Evolutionary conservation across 2,888 invertebrate species (phyloP), one percentile per base, ranked within the genome.

Genomic region (Spodoptera littoralis): DNA sequence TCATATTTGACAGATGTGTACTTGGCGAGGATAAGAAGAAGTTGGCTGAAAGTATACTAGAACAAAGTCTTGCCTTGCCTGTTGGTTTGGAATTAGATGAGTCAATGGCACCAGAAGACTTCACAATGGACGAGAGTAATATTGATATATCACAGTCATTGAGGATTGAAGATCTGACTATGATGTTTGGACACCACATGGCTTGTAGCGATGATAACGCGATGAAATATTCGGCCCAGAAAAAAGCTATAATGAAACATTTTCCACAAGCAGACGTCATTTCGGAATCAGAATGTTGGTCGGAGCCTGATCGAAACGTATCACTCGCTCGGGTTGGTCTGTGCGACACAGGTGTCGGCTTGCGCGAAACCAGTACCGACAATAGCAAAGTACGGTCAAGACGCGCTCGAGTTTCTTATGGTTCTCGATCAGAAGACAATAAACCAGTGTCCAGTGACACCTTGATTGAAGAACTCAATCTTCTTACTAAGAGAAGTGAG

Each of bases 281-380:
- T 63, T 94, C 94, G 0, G 98, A 98, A 84, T 97, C 98, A 0
- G 98, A 98, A 85, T 96, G 97, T 42, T 98, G 98, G 96, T 98
- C 98, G 0, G 98, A 98, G 84, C 98, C 98, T 0, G 98, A 98
- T 84, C 95, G 97, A 50, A 96, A 96, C 65, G 97, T 98, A 2
- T 98, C 98, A 0, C 90, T 96, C 66, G 97, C 97, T 0, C 95
- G 98, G 70, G 98, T 98, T 27, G 98, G 98, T 0, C 85, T 94
- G 11, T 90, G 90, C 54, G 89, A 91, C 67, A 90, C 92, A 1
- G 91, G 90, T 3, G 82, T 90, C 2, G 82, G 77, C 11, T 76
- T 81, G 3, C 82, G 83, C 27, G 92, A 91, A 68, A 84, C 87
- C 1, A 78, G 83, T 27, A 86, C 91, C 0, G 93, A 92, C 54